Evolutionary conservation across 2,113 vertebrate genomes (phyloP).

Genomic region (Grallaria varia): DNA sequence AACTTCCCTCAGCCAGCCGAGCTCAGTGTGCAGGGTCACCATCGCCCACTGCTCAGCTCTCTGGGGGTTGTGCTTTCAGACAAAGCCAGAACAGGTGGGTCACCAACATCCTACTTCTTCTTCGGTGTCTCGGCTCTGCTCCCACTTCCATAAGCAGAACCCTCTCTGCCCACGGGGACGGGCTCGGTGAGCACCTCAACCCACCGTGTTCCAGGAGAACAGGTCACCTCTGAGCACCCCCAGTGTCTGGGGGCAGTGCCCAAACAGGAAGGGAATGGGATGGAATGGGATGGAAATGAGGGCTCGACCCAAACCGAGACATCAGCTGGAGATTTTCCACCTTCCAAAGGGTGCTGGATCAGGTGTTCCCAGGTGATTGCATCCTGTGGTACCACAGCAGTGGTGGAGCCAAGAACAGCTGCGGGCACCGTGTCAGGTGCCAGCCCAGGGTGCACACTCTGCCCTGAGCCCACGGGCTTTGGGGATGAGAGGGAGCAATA

Average conservation of each 20-base stretch:
- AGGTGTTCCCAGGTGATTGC: fast-evolving
- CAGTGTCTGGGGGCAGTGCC: not conserved
- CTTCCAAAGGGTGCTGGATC: not conserved
- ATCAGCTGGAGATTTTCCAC: not conserved
- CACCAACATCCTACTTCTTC: not conserved
- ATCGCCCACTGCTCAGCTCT: fast-evolving
- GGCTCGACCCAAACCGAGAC: not conserved
- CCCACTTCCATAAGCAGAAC: not conserved
- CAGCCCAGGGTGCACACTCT: not conserved
- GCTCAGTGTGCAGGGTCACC: not conserved
- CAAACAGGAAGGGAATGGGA: not conserved
- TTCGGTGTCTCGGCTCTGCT: not conserved
- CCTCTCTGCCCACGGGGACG: fast-evolving
- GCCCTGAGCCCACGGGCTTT: fast-evolving
- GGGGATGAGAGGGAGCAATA: not conserved
- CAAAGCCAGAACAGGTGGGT: not conserved
- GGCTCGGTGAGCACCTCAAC: fast-evolving
- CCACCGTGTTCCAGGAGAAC: not conserved
- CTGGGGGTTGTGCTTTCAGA: not conserved
- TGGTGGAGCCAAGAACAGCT: fast-evolving
- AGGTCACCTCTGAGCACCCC: not conserved
- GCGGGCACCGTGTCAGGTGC: not conserved
- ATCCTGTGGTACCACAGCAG: fast-evolving
- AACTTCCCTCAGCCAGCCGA: not conserved
- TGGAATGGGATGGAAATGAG: not conserved